Conservation (phyloP, 2,888 invertebrate genomes). For the Conchocele bisecta region DNA sequence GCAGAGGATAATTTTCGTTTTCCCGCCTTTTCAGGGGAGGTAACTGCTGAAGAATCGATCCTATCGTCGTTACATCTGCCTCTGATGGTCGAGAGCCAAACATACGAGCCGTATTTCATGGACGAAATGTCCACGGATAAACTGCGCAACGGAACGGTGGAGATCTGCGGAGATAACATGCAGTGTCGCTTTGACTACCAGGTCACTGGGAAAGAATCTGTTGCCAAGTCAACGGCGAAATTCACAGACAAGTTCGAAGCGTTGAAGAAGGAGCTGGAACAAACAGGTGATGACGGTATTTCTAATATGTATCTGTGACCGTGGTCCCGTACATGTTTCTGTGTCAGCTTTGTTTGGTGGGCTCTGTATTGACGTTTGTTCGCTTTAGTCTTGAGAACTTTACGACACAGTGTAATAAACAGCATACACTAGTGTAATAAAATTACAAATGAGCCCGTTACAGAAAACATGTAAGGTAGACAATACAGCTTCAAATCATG, state of each 20-base stretch:
- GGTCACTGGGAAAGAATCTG: slow-evolving; percentile 66
- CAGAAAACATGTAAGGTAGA: too few relatives aligned
- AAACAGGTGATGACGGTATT: slow-evolving; percentile 71
- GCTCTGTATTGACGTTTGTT: too few relatives aligned
- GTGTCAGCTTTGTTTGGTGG: too few relatives aligned
- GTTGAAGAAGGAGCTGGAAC: slow-evolving; percentile 56
- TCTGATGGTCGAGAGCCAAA: neutral
- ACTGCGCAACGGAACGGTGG: slow-evolving; percentile 53
- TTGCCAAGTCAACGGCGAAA: slow-evolving; percentile 66
- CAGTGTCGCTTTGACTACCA: slow-evolving; percentile 72
- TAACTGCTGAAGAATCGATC: slow-evolving; percentile 52
- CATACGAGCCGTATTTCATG: slow-evolving; percentile 62
- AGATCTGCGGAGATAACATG: slow-evolving; percentile 65
- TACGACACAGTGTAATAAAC: too few relatives aligned
- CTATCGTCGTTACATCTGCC: slow-evolving; percentile 28
- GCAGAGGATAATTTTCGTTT: too few relatives aligned
- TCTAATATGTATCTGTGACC: too few relatives aligned
- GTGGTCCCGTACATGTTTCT: too few relatives aligned
- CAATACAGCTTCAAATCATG: too few relatives aligned
- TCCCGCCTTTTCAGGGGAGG: slow-evolving; percentile 53
- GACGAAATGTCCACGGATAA: slow-evolving; percentile 37
- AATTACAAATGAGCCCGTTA: too few relatives aligned
- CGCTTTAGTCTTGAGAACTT: too few relatives aligned
- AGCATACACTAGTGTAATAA: too few relatives aligned
- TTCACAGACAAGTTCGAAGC: slow-evolving; percentile 68